Base-by-base conservation (phyloP, 2,888 invertebrate genomes). In the Stegophylla sp. region DNA sequence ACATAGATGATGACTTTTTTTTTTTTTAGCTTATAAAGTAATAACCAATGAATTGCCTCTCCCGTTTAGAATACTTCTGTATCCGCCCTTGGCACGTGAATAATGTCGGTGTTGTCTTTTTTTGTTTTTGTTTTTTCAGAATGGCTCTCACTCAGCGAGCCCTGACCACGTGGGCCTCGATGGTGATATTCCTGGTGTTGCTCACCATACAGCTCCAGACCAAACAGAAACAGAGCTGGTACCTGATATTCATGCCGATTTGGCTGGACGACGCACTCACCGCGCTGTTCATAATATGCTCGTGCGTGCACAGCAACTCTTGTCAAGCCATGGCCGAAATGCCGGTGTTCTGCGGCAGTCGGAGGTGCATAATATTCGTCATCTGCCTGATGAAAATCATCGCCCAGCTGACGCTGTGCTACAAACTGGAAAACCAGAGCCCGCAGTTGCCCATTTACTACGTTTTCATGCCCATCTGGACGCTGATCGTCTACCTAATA, bases 131-230 rank as follows among this genome's bases (percentile, higher is more conserved):
- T 73, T 43, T 45, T 61, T 61, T n/a, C 45, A 51, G 34, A 51
- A 79, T 79, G 79, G 71, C 79, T 5, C 15, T 79, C 61, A 79
- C 79, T 45, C 79, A 79, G 61, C 53, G 79, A 0, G 79, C 79
- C 3, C 69, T 79, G 48, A 79, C 79, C 79, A 79, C 79, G 3
- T 79, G 79, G 79, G 79, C 79, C 10, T 79, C 79, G 17, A 79
- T 79, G 79, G 79, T 79, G 69, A 63, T 71, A 13, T 79, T 79
- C 41, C 20, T 79, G 69, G 79, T 79, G 69, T 23, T 79, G 71
- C 79, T 79, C 45, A 79, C 71, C 45, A 79, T 79, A 48, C 79
- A 79, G n/a, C n/a, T 79, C 9, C 79, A 79, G 61, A 71, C 79
- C 61, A 69, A 69, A 59, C 69, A 69, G 61, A 79, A 63, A 71